Evolutionary conservation across 2,113 vertebrate species (phyloP).

Genomic region (human (Homo sapiens)): GRCh38 chr12:115026001-115026500

Average conservation of each 20-base stretch:
- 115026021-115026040: background rate
- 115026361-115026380: background rate
- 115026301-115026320: background rate
- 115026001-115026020: background rate
- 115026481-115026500: too few species aligned
- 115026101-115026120: background rate
- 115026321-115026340: too few species aligned
- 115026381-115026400: background rate
- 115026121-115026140: background rate
- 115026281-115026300: background rate
- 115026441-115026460: background rate
- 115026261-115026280: background rate
- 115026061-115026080: background rate
- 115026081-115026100: background rate
- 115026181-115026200: background rate
- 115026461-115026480: background rate
- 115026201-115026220: background rate
- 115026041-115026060: background rate
- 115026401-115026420: background rate
- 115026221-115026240: background rate
- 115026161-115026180: fast-evolving
- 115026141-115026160: too few species aligned
- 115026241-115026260: background rate
- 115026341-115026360: fast-evolving
- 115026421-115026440: background rate